Percentiles rank a stretch among this genome's conserved stretches.
phyloP scores from a whole-genome alignment of 2,113 vertebrate genomes.

The Neotoma lepida region DNA sequence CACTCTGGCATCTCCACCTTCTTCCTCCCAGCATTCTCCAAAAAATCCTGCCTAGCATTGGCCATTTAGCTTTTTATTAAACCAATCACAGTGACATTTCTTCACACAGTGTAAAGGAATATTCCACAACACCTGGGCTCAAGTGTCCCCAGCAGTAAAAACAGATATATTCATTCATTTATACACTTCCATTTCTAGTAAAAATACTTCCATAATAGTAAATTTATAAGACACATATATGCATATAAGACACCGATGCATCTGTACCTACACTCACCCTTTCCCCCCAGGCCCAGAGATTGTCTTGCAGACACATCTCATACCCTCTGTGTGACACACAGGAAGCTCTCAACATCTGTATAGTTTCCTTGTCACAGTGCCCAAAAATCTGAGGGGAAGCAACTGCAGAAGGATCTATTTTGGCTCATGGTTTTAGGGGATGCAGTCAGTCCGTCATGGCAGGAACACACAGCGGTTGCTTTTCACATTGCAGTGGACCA shows the following conservation, averaged over 20 bases:
- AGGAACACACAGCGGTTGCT: background rate
- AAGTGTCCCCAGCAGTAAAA: background rate
- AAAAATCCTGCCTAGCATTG: too few relatives aligned
- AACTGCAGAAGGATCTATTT: background rate
- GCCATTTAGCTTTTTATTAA: too few relatives aligned
- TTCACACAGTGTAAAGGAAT: too few relatives aligned
- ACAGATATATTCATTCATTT: background rate
- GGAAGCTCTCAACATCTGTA: background rate
- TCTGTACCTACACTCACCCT: background rate
- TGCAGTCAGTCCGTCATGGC: background rate
- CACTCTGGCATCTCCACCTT: too few relatives aligned
- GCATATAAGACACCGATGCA: background rate
- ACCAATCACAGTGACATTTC: too few relatives aligned
- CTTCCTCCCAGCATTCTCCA: too few relatives aligned
- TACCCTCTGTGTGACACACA: background rate
- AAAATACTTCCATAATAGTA: background rate
- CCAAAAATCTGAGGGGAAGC: background rate
- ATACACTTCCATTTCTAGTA: background rate
- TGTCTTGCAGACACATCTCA: background rate
- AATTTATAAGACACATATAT: background rate
- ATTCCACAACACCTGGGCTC: too few relatives aligned
- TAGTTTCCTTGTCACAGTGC: background rate
- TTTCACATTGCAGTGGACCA: background rate
- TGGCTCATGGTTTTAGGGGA: background rate
- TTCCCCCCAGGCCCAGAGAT: background rate